phyloP scores from a whole-genome alignment of 2,113 vertebrate genomes.

The Trichomycterus rosablanca region DNA sequence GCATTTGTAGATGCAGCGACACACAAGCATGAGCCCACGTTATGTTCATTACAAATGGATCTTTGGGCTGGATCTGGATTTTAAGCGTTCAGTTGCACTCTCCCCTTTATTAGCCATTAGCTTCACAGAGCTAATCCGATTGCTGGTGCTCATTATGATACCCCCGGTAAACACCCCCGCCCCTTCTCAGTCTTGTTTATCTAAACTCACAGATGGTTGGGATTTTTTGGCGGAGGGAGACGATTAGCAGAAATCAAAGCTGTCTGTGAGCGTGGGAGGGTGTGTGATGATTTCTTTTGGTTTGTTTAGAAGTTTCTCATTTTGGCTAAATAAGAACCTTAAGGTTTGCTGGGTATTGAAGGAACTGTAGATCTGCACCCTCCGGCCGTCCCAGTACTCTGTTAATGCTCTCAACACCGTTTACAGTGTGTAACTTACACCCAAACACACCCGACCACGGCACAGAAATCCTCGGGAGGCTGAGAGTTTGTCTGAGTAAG shows the following conservation, averaged over 20 bases:
- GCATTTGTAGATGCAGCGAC: too few relatives aligned
- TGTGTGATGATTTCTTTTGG: slow-evolving; percentile 1
- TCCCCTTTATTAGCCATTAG: slow-evolving; percentile 22
- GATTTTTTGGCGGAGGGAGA: slow-evolving; percentile 5
- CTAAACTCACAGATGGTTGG: slow-evolving; percentile 30
- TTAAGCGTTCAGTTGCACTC: slow-evolving; percentile 29
- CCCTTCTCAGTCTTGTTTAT: slow-evolving; percentile 22
- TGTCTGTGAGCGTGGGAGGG: background rate
- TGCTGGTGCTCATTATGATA: slow-evolving; percentile 7
- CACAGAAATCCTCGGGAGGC: too few relatives aligned
- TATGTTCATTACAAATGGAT: too few relatives aligned
- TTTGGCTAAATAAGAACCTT: background rate
- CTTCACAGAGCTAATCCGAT: slow-evolving; percentile 24
- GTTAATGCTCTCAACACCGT: too few relatives aligned
- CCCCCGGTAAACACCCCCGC: slow-evolving; percentile 9
- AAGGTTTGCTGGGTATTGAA: background rate
- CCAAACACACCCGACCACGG: too few relatives aligned
- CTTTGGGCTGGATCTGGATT: too few relatives aligned
- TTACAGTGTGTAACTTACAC: too few relatives aligned
- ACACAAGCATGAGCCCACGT: too few relatives aligned
- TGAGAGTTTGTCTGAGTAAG: too few relatives aligned
- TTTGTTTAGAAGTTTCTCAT: slow-evolving; percentile 7
- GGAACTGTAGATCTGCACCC: background rate
- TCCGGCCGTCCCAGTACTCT: background rate
- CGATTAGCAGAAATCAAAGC: slow-evolving; percentile 24